Evolutionary conservation across 2,797 vertebrate species (phyloP).

Genomic region (Erethizon dorsatum): DNA sequence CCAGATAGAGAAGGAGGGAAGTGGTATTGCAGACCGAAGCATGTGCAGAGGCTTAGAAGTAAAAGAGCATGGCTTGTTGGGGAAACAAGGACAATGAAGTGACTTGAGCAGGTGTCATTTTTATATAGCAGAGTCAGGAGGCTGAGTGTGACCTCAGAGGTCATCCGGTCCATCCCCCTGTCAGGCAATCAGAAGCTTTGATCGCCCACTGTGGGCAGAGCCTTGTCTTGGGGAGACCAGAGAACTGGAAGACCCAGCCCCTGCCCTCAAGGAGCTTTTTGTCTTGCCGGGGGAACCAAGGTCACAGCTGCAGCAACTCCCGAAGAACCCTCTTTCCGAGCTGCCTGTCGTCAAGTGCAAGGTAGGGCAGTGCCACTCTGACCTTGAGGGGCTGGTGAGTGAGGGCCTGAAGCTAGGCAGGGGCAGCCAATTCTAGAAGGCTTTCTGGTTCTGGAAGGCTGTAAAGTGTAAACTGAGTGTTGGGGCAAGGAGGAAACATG

Average conservation of each 20-base stretch:
- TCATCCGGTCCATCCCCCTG: conserved; percentile 86
- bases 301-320: conserved; percentile 86
- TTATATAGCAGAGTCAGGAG: conserved; percentile 80
- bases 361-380: conserved; percentile 84
- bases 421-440: neutral
- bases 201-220: conserved; percentile 87
- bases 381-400: conserved; percentile 82
- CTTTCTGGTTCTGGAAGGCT: conserved; percentile 66
- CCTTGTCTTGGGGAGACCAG: conserved; percentile 87
- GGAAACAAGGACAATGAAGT: conserved; percentile 33
- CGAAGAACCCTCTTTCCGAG: conserved; percentile 87
- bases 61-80: conserved; percentile 14
- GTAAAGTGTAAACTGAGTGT: conserved; percentile 33
- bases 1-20: conserved; percentile 40
- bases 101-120: conserved; percentile 58
- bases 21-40: conserved; percentile 54
- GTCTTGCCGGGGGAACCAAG: conserved; percentile 86
- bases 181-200: conserved; percentile 87
- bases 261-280: conserved; percentile 87
- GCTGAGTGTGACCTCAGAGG: conserved; percentile 84
- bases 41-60: neutral
- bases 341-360: conserved; percentile 87
- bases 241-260: conserved; percentile 86
- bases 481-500: conserved; percentile 59
- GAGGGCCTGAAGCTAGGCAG: conserved; percentile 73